Evolutionary conservation across 1,140 invertebrate species (phyloP).

Genomic region (Amyelois transitella): DNA sequence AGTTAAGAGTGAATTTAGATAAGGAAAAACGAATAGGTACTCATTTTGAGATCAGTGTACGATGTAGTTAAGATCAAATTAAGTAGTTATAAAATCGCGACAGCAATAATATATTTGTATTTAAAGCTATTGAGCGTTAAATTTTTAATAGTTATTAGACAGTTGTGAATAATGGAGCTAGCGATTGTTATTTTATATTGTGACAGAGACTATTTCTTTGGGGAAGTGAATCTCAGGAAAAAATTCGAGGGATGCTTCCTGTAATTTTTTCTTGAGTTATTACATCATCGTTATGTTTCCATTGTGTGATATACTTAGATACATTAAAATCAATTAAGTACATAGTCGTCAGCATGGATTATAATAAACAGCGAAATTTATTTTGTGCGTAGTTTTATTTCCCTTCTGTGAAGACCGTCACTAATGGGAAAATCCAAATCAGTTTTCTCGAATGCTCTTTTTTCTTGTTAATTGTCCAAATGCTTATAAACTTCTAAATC

Average conservation of each 20-base stretch:
- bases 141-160: slow-evolving; percentile 68
- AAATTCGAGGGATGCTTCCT: slow-evolving; percentile 11
- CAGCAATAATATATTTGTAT: slow-evolving; percentile 74
- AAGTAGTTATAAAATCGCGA: slow-evolving; percentile 56
- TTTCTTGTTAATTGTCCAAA: too few species aligned
- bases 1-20: slow-evolving; percentile 53
- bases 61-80: slow-evolving; percentile 61
- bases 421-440: neutral
- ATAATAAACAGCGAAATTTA: slow-evolving; percentile 65
- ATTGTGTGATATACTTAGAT: slow-evolving; percentile 71
- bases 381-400: slow-evolving; percentile 21
- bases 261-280: slow-evolving; percentile 14
- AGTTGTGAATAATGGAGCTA: slow-evolving; percentile 69
- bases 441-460: too few species aligned
- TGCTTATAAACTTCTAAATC: too few species aligned
- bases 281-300: slow-evolving; percentile 50
- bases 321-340: slow-evolving; percentile 59
- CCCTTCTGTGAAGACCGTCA: neutral
- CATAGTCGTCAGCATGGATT: slow-evolving; percentile 69
- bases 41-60: slow-evolving; percentile 69
- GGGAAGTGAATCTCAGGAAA: slow-evolving; percentile 23
- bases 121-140: slow-evolving; percentile 72
- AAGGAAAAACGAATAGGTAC: slow-evolving; percentile 68
- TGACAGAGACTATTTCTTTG: slow-evolving; percentile 58
- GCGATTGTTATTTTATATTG: slow-evolving; percentile 66